phyloP scores from a whole-genome alignment of 2,113 vertebrate species.

The Ceyx margarethae region DNA sequence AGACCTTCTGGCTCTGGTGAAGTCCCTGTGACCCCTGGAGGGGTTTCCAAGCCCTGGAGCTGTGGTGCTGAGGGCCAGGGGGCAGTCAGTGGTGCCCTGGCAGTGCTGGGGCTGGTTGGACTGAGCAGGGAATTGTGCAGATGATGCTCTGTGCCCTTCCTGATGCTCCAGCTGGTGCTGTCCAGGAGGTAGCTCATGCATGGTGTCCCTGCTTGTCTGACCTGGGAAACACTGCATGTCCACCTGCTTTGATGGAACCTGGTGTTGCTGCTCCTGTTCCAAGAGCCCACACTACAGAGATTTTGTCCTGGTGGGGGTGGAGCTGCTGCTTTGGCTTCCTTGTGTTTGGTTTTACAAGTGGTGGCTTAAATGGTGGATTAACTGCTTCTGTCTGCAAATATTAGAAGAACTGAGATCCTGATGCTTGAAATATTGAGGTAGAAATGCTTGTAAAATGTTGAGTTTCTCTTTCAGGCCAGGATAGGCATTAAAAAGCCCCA shows the following conservation, averaged over 20 bases:
- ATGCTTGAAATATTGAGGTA: neutral
- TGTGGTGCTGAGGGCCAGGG: no score
- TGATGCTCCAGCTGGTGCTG: no score
- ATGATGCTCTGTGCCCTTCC: no score
- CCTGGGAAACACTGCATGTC: neutral
- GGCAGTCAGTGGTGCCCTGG: no score
- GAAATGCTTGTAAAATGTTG: neutral
- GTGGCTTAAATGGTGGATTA: neutral
- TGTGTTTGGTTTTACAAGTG: neutral
- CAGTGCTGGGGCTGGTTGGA: no score
- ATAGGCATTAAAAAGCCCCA: neutral
- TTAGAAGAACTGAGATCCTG: neutral
- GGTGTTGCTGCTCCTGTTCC: rapidly evolving
- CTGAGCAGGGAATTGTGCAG: no score
- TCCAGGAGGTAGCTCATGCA: neutral
- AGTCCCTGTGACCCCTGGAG: no score
- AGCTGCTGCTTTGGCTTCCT: neutral
- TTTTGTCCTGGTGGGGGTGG: neutral
- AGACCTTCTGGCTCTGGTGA: no score
- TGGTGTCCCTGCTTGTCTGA: neutral
- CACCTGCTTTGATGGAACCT: neutral
- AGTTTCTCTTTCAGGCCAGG: neutral
- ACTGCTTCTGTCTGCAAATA: neutral
- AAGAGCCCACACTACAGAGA: rapidly evolving
- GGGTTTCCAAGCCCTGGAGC: no score